Evolutionary conservation across 2,797 vertebrate species (phyloP).

Genomic region (Mastacembelus armatus): DNA sequence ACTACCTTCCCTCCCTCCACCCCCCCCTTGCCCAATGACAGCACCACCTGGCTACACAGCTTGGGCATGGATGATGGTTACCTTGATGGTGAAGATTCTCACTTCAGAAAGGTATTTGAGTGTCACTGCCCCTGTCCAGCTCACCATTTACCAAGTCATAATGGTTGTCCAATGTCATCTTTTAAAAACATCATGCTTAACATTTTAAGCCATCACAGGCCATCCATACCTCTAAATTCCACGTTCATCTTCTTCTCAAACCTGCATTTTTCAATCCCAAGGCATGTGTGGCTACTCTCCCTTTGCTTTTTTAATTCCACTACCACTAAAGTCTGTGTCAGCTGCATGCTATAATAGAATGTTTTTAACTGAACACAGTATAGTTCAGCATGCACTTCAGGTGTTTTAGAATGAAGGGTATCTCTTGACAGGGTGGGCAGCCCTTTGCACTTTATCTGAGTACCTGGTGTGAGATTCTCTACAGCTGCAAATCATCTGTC

Average conservation of each 20-base stretch:
- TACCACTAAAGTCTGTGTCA: background rate
- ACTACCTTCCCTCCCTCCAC: slow-evolving; percentile 87
- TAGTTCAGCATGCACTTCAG: background rate
- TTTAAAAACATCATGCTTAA: slow-evolving; percentile 8
- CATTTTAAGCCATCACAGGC: background rate
- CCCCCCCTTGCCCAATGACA: slow-evolving; percentile 85
- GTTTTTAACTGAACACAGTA: background rate
- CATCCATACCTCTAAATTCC: background rate
- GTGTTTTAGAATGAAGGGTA: background rate
- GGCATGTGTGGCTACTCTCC: background rate
- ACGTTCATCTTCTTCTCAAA: background rate
- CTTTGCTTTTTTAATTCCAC: slow-evolving; percentile 2
- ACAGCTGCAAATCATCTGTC: background rate
- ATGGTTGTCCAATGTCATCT: background rate
- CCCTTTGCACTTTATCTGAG: background rate
- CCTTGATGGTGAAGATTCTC: slow-evolving; percentile 75
- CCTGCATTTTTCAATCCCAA: too few relatives aligned
- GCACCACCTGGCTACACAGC: slow-evolving; percentile 80
- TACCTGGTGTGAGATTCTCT: background rate
- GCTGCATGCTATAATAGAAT: background rate
- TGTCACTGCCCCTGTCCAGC: slow-evolving; percentile 24
- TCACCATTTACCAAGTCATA: background rate
- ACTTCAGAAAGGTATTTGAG: slow-evolving; percentile 90
- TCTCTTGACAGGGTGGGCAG: background rate
- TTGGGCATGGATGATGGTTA: slow-evolving; percentile 75